Evolutionary conservation across 2,797 vertebrate genomes (phyloP).

Genomic region (Amblyopsis hoosieri): DNA sequence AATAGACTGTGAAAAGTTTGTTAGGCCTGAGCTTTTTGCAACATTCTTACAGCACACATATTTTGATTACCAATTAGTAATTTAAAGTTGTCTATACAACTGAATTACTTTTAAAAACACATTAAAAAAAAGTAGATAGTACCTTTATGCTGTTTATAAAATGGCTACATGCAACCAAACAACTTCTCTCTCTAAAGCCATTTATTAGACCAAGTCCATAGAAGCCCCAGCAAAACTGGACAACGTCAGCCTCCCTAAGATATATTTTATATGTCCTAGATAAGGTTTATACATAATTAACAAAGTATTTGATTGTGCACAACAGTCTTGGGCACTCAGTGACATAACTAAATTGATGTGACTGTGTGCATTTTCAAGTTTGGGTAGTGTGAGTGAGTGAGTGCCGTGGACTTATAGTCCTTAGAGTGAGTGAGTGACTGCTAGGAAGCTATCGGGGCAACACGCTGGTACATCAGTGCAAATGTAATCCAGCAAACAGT

Average conservation of each 20-base stretch:
- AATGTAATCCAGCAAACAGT: not conserved
- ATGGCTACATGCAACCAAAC: slow-evolving; percentile 62
- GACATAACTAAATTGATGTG: not conserved
- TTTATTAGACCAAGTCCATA: slow-evolving; percentile 30
- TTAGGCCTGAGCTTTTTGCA: slow-evolving; percentile 63
- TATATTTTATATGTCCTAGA: not conserved
- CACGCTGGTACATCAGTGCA: not conserved
- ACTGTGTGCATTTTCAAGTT: not conserved
- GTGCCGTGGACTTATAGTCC: not conserved
- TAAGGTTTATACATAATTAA: not conserved
- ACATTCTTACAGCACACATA: slow-evolving; percentile 62
- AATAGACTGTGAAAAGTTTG: slow-evolving; percentile 50
- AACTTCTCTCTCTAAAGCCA: slow-evolving; percentile 51
- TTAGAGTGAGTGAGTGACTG: slow-evolving; percentile 5
- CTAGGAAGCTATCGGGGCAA: slow-evolving; percentile 1
- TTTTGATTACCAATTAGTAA: slow-evolving; percentile 35
- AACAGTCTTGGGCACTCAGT: not conserved
- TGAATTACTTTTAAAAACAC: slow-evolving; percentile 56
- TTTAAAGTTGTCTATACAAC: slow-evolving; percentile 47
- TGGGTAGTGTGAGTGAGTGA: too few relatives aligned
- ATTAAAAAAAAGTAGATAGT: slow-evolving; percentile 56
- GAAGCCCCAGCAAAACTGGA: slow-evolving; percentile 26
- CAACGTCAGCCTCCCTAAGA: slow-evolving; percentile 39
- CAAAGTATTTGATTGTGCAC: not conserved
- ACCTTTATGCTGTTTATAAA: slow-evolving; percentile 65